Base-by-base conservation (phyloP, 1,140 invertebrate species). In the Diorhabda carinulata region DNA sequence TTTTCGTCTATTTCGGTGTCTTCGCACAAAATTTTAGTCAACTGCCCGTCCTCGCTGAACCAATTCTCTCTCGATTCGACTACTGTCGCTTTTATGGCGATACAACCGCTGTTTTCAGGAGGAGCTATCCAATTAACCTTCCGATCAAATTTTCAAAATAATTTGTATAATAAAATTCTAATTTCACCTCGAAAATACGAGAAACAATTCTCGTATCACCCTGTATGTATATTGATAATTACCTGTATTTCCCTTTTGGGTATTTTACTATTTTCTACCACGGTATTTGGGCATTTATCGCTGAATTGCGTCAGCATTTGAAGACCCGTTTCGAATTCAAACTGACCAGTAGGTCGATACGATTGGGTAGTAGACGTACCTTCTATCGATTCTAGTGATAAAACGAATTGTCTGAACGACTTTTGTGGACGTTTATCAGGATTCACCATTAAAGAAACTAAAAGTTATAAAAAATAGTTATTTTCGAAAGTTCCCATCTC, bases 11-110 rank as follows among this genome's bases (percentile, higher is more conserved):
- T 86, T 60, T 86, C 82, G 5, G 82, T 79, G 79, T 94, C 88
- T 78, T 94, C 92, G 78, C 95, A 98, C 10, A 97, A 79, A n/a
- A 85, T 87, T 73, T 89, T 87, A 2, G 87, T 90, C n/a, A 98
- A 83, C 43, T 84, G 83, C 2, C 89, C 90, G 68, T 95, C 93
- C 72, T 97, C 94, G 83, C 91, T 91, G 81, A 90, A 97, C 95
- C 95, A 97, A 2, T 88, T 84, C 77, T 93, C 90, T 8, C 86
- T 84, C 47, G 89, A 86, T 79, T 97, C 95, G 70, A 96, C 86
- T 4, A 98, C 90, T 3, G 90, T 92, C 0, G 92, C 93, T 78
- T 92, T 92, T 69, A 86, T 74, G 3, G 80, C 81, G 41, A 96
- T 84, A 78, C 94, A 96, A 40, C 92, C 92, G 68, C 86, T 89